phyloP scores from a whole-genome alignment of 2,113 vertebrate species.

The Syrrhaptes paradoxus region DNA sequence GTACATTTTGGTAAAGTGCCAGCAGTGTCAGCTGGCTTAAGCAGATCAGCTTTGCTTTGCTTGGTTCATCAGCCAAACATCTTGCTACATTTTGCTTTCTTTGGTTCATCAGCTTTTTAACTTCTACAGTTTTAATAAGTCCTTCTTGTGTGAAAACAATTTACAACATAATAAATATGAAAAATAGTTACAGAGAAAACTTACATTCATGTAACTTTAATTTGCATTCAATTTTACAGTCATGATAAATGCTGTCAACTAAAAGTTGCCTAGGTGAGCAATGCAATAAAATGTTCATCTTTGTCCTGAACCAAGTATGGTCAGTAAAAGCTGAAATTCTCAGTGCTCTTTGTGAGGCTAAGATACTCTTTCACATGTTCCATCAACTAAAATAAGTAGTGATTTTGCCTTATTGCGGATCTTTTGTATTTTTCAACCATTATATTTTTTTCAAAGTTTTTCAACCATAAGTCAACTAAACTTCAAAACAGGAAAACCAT shows the following conservation, averaged over 20 bases:
- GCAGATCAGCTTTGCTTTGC: not conserved
- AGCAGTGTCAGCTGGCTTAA: constrained; percentile 4
- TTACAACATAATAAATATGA: not conserved
- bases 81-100: not conserved
- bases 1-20: not conserved
- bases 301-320: not conserved
- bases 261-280: not conserved
- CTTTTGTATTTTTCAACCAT: not conserved
- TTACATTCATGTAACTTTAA: not conserved
- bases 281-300: not conserved
- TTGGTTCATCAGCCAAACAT: not conserved
- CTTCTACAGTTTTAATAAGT: not conserved
- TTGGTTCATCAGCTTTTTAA: not conserved
- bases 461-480: not conserved
- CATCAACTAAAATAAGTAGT: not conserved
- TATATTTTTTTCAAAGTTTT: not conserved
- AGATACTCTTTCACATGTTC: not conserved
- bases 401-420: not conserved
- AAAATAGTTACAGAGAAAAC: not conserved
- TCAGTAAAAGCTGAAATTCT: not conserved
- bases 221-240: not conserved
- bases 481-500: not conserved
- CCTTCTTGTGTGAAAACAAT: not conserved
- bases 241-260: not conserved
- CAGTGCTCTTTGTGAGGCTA: not conserved